These are phyloP conservation scores for Aurelia sp. DNA, from an alignment of 30 jellyfish, hydroid and myxozoan genomes.

Conservation along the genomic window DNA sequence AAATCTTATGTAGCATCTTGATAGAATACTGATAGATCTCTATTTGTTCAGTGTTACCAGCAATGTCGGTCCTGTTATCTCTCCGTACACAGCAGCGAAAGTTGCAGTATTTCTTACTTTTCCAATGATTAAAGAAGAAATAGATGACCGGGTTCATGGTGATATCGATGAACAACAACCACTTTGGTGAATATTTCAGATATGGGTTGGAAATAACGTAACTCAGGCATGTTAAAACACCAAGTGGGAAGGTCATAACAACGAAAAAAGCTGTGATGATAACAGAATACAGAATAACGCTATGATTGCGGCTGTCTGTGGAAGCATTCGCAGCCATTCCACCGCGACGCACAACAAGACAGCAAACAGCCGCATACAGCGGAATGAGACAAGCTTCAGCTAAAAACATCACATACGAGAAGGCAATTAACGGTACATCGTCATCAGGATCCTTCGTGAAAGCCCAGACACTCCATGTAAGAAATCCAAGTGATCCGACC, in stretches of 20 bases:
- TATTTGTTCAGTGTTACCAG: no score
- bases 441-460: neutral
- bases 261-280: neutral
- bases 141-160: constrained; percentile 6
- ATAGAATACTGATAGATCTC: no score
- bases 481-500: neutral
- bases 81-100: no score
- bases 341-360: neutral
- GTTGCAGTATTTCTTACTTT: neutral
- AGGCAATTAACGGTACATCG: neutral
- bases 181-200: neutral
- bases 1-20: no score
- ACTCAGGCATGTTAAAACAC: neutral
- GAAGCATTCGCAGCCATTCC: neutral
- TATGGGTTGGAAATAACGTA: neutral
- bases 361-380: neutral
- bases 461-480: constrained; percentile 10
- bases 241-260: constrained; percentile 1
- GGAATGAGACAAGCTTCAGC: neutral
- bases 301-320: neutral
- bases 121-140: neutral
- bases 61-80: no score
- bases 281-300: neutral
- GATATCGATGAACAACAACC: neutral
- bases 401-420: neutral